Evolutionary conservation across 2,113 vertebrate genomes (phyloP).

Genomic region (Bubalus kerabau): DNA sequence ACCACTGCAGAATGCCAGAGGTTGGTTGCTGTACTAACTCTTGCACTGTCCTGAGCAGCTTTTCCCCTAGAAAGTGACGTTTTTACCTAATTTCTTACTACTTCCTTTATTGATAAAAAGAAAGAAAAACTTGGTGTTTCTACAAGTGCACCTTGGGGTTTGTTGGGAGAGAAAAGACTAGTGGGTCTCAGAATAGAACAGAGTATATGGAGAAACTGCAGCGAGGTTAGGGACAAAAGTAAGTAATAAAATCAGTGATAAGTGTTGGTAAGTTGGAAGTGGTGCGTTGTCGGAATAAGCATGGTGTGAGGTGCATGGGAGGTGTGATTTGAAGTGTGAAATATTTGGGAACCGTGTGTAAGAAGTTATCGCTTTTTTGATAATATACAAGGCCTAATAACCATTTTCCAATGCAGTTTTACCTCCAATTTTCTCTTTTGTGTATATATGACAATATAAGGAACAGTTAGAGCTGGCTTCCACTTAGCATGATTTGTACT

Average conservation of each 20-base stretch:
- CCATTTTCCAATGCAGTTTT: conserved; percentile 8
- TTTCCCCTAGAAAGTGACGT: neutral
- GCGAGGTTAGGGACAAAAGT: neutral
- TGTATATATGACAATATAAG: neutral
- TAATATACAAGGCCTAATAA: neutral
- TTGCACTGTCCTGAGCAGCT: neutral
- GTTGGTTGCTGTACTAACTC: neutral
- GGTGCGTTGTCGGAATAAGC: neutral
- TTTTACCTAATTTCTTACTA: conserved; percentile 16
- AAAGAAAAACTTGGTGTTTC: conserved; percentile 35
- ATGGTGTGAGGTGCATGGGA: neutral
- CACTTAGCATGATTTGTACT: neutral
- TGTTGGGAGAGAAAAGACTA: conserved; percentile 23
- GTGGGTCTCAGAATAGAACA: neutral
- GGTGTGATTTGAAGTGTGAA: conserved; percentile 15
- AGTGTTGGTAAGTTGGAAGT: neutral
- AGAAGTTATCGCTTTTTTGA: conserved; percentile 3
- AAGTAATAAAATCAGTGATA: neutral
- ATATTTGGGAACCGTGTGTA: neutral
- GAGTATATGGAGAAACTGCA: neutral
- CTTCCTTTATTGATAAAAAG: conserved; percentile 7
- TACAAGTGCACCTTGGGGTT: neutral
- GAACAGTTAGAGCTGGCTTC: neutral
- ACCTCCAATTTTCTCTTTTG: neutral
- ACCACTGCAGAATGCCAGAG: neutral